Conservation (phyloP, 2,113 vertebrate genomes). For the Choloepus hoffmanni region DNA sequence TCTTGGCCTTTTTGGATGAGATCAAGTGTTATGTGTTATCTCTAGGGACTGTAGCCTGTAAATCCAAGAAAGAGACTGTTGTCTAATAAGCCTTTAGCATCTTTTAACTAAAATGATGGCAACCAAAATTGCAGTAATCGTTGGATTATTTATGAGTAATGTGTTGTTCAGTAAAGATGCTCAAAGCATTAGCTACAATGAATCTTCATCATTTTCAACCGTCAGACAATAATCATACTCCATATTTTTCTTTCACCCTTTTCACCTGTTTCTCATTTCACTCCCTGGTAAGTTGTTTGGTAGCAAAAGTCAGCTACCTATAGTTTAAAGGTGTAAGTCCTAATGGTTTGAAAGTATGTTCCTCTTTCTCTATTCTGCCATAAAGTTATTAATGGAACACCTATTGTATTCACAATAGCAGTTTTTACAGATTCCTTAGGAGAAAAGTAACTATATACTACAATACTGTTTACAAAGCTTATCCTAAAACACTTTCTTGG, state of each 20-base stretch:
- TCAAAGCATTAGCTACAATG: neutral
- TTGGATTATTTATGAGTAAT: constrained; percentile 68
- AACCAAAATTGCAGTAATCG: constrained; percentile 15
- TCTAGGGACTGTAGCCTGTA: neutral
- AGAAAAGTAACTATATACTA: neutral
- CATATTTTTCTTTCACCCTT: neutral
- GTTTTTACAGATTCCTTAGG: neutral
- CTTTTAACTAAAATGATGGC: constrained; percentile 64
- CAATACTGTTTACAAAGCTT: neutral
- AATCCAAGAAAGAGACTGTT: constrained; percentile 15
- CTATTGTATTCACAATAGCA: neutral
- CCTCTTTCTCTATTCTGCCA: neutral
- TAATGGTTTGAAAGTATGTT: neutral
- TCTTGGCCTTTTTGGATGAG: constrained; percentile 57
- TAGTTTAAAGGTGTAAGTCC: neutral
- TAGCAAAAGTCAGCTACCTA: constrained; percentile 9
- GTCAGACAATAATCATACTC: neutral
- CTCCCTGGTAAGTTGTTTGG: neutral
- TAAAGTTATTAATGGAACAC: neutral
- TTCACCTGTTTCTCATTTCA: constrained; percentile 50
- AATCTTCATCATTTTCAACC: constrained; percentile 45
- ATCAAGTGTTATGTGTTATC: constrained; percentile 49
- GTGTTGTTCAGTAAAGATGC: constrained; percentile 29
- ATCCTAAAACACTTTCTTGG: neutral
- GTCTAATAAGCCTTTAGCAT: constrained; percentile 62